Evolutionary conservation across 2,888 invertebrate genomes (phyloP).

Genomic region (Amaurobius ferox): DNA sequence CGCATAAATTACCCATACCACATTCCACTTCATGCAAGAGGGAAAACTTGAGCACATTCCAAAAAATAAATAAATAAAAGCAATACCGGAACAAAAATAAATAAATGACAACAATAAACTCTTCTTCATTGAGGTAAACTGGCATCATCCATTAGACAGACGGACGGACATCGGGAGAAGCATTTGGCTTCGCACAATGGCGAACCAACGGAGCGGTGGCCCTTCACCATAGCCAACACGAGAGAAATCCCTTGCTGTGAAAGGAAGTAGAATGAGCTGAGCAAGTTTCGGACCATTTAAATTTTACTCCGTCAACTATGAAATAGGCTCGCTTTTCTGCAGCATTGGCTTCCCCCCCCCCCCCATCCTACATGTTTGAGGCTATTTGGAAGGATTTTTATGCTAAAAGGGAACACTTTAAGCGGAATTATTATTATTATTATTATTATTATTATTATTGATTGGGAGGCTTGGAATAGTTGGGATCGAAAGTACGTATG

Average conservation of each 20-base stretch:
- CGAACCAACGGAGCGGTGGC: constrained; percentile 8
- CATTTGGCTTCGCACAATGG: constrained; percentile 50
- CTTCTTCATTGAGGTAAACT: constrained; percentile 9
- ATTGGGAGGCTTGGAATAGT: too few relatives aligned
- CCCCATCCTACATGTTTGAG: background rate
- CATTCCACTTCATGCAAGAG: background rate
- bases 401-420: background rate
- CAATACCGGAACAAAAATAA: background rate
- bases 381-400: background rate
- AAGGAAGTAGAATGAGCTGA: constrained; percentile 47
- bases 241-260: constrained; percentile 52
- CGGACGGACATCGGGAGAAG: constrained; percentile 6
- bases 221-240: constrained; percentile 27
- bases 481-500: too few relatives aligned
- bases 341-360: background rate
- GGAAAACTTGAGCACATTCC: constrained; percentile 4
- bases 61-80: background rate
- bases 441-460: too few relatives aligned
- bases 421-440: too few relatives aligned
- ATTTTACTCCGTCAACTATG: constrained; percentile 61
- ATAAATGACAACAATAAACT: constrained; percentile 18
- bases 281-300: constrained; percentile 63
- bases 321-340: constrained; percentile 40
- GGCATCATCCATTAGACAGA: constrained; percentile 8
- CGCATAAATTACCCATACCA: constrained; percentile 7